Base-by-base conservation (phyloP, 2,113 vertebrate genomes). In the Smithornis capensis region DNA sequence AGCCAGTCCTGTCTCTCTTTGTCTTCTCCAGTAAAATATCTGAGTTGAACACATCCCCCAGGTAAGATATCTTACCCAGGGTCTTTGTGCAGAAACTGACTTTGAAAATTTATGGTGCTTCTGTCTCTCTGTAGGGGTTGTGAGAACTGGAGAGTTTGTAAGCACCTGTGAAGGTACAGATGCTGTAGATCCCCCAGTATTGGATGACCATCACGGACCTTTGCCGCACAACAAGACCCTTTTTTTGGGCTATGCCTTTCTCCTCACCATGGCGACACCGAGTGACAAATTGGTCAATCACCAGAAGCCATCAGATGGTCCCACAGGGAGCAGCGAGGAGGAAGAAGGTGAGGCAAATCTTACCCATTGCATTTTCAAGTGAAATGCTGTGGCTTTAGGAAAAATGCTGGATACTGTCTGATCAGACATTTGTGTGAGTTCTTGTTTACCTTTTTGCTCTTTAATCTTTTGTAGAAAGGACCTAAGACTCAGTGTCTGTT, bases 191-290 rank as follows among this genome's bases (percentile, higher is more conserved):
- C 89, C 97, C 4, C 64, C 93, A 15, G 96, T 97, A 25, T 62
- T 97, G 63, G 95, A 97, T 14, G 97, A 98, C 7, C 98, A 97
- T 15, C 98, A 98, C 38, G 99, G 99, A 5, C 99, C 99, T 15
- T 92, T 99, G 90, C 99, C 99, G 16, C 97, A 98, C 55, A 99
- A 98, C 93, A 94, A 98, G 33, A 98, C 99, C 6, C 99, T 99
- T 47, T 99, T 99, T 90, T 97, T 99, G 97, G 99, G 99, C 73
- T 99, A 99, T 63, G 99, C 99, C 49, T 99, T 99, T 97, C 98
- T 99, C 91, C 98, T 99, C 90, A 99, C 99, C 5, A 98, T 98
- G 42, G 99, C 99, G 21, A 99, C 98, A 5, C 98, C 99, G 70
- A 97, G 52, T 59, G 99, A 99, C 95, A 98, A 98, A 65, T 84